Conservation (phyloP, 2,888 invertebrate genomes). For the Morpho helenor region DNA sequence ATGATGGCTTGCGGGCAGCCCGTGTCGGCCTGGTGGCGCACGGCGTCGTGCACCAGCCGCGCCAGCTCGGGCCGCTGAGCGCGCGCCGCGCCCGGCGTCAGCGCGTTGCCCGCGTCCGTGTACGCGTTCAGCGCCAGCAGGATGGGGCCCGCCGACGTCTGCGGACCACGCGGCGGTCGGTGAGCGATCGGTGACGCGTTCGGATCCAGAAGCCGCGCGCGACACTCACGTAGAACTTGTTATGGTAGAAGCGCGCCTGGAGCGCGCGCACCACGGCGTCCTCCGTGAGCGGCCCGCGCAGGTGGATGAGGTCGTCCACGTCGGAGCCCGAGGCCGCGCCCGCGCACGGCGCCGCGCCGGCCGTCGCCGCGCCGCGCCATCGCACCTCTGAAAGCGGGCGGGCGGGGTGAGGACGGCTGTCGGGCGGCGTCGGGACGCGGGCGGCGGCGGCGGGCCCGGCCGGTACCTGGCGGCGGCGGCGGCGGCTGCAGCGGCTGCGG, state of each 20-base stretch:
- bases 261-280: conserved; percentile 95
- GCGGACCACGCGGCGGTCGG: conserved; percentile 39
- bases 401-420: conserved; percentile 53
- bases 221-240: conserved; percentile 91
- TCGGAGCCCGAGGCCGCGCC: conserved; percentile 58
- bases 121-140: conserved; percentile 94
- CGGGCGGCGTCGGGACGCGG: conserved; percentile 39
- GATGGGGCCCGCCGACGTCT: conserved; percentile 97
- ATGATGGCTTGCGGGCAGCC: conserved; percentile 98
- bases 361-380: conserved; percentile 37
- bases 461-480: conserved; percentile 34
- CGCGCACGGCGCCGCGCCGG: conserved; percentile 30
- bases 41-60: conserved; percentile 94
- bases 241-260: conserved; percentile 92
- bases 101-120: conserved; percentile 91
- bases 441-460: conserved; percentile 47
- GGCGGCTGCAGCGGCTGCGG: conserved; percentile 45
- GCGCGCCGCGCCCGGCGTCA: conserved; percentile 88
- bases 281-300: conserved; percentile 95
- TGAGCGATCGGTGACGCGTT: too few species aligned
- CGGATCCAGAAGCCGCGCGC: not conserved
- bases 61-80: conserved; percentile 91
- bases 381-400: conserved; percentile 40
- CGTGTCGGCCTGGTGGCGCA: conserved; percentile 95
- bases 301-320: conserved; percentile 94